Evolutionary conservation across 35 echinoderm and acorn worm genomes (phyloP), one percentile per base, ranked within the genome.

Genomic region (Diadema setosum): DNA sequence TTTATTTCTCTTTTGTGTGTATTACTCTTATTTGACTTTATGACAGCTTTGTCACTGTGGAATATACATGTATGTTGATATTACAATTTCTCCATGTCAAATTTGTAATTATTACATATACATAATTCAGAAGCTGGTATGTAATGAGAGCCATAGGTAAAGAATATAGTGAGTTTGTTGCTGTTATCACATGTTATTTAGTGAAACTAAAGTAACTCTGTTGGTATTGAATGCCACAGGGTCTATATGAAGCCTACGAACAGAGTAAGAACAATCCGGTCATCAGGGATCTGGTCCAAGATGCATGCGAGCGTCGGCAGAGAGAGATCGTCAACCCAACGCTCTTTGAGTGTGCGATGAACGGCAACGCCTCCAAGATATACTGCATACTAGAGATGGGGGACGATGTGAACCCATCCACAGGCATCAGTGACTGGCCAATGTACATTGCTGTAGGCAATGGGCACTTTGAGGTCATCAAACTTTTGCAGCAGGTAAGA

Each of bases 401-500:
- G 5, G 96, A 98, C 65, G 58, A 94, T 70, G 93, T 98, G 3
- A 98, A 98, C 42, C 96, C 96, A 27, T 41, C 92, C n/a, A 98
- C 96, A 29, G 89, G 88, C 5, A 87, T 82, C n/a, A 89, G 89
- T 20, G 96, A 98, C 75, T 98, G 96, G 96, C 96, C 96, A 5
- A 81, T 94, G 18, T 94, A 94, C 78, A 91, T 98, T 86, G 92
- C 92, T 18, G 89, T 85, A 23, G 96, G 89, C 36, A 98, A 94
- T 63, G 92, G 92, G 34, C 86, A 91, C 57, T 16, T 91, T 18
- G 89, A 98, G 43, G 89, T 98, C 7, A 29, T 98, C 14, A 50
- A 94, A 60, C 83, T 98, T 0, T 81, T 98, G 32, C 85, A 94
- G 70, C 84, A 91, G 89, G 96, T 98, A 87, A n/a, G n/a, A n/a